These are phyloP conservation scores for Liparis tanakae DNA, from an alignment of 2,797 vertebrate genomes.

Conservation along the genomic window DNA sequence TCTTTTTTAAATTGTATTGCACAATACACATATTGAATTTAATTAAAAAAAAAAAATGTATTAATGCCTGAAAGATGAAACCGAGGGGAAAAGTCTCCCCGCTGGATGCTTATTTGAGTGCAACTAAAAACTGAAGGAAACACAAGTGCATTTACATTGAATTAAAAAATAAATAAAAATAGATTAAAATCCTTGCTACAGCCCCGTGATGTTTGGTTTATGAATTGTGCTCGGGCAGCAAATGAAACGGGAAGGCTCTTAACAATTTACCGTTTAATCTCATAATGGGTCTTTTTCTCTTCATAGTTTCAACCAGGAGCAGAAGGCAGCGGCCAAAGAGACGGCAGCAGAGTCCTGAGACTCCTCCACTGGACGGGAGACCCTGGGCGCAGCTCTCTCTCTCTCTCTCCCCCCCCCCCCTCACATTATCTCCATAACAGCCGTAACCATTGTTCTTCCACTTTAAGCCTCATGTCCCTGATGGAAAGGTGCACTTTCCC, in stretches of 20 bases:
- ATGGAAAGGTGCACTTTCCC: conserved; percentile 61
- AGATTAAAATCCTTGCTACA: too few relatives aligned
- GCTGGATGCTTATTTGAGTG: not conserved
- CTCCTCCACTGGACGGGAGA: conserved; percentile 64
- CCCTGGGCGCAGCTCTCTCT: conserved; percentile 28
- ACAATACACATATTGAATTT: too few relatives aligned
- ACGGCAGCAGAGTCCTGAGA: conserved; percentile 66
- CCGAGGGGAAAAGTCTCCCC: too few relatives aligned
- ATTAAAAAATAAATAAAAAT: too few relatives aligned
- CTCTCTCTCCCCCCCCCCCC: conserved; percentile 39
- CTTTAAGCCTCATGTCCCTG: conserved; percentile 61
- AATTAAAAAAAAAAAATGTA: too few relatives aligned
- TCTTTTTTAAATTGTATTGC: too few relatives aligned
- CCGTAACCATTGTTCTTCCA: conserved; percentile 62
- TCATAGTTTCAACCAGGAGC: conserved; percentile 85
- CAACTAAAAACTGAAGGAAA: not conserved
- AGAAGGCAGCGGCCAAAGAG: conserved; percentile 75
- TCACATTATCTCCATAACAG: conserved; percentile 52
- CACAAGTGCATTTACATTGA: not conserved
- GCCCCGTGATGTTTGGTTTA: not conserved
- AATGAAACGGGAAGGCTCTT: not conserved
- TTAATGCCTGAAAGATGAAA: too few relatives aligned
- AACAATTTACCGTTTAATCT: not conserved
- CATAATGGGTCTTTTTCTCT: not conserved
- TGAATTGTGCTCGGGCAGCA: not conserved